Conservation (phyloP, 2,797 vertebrate genomes). For the Chloroceryle amazona region DNA sequence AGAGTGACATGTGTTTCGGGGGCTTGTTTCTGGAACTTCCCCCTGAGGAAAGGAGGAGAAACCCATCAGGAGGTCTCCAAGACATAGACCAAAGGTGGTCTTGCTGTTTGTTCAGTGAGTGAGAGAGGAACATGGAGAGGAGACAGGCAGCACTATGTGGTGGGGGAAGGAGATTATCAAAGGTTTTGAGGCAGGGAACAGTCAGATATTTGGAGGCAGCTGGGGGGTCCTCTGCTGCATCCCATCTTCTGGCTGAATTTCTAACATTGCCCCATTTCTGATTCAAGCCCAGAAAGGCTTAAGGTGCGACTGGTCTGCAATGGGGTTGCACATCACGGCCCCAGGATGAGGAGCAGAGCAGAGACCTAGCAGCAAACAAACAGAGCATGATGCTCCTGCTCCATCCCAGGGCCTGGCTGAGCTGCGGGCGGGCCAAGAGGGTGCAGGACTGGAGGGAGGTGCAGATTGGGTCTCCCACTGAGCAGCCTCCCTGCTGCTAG, state of each 20-base stretch:
- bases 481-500: neutral
- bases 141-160: neutral
- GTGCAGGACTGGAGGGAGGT: neutral
- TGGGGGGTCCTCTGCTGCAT: constrained; percentile 38
- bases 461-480: neutral
- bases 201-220: neutral
- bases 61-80: constrained; percentile 5
- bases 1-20: neutral
- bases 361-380: constrained; percentile 73
- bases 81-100: neutral
- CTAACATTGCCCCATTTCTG: constrained; percentile 43
- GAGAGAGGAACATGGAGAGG: neutral
- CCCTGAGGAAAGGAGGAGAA: neutral
- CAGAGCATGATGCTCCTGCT: neutral
- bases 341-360: constrained; percentile 45
- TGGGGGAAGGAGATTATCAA: neutral
- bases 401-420: neutral
- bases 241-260: constrained; percentile 31
- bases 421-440: accelerated
- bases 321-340: constrained; percentile 22
- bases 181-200: neutral
- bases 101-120: neutral
- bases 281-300: constrained; percentile 58
- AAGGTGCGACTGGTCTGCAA: constrained; percentile 68
- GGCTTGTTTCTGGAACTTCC: constrained; percentile 4